Conservation (phyloP, 2,888 invertebrate species). For the Drosophila macrospina region DNA sequence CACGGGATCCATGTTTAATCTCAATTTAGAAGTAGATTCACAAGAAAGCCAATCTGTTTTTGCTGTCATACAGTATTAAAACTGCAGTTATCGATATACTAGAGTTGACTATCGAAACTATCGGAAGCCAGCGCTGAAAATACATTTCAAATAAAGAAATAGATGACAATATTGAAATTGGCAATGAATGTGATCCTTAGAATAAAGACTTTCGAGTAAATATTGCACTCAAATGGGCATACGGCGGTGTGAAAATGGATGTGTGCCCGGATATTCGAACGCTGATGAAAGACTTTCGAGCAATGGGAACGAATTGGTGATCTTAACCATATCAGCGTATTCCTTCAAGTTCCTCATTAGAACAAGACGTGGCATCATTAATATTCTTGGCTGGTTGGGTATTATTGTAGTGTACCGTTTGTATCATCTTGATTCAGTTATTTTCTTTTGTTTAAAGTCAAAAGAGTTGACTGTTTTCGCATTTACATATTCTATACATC, state of each 20-base stretch:
- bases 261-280: neutral
- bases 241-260: neutral
- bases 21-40: neutral
- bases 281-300: conserved; percentile 12
- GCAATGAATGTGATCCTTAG: neutral
- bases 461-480: no score
- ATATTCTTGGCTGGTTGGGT: no score
- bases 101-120: neutral
- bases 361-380: neutral
- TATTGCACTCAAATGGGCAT: neutral
- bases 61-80: no score
- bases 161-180: no score
- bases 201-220: conserved; percentile 32
- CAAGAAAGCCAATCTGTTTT: neutral
- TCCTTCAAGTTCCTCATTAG: neutral
- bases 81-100: neutral
- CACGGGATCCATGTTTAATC: conserved; percentile 17
- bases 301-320: conserved; percentile 38
- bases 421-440: no score
- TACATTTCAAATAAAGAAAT: no score
- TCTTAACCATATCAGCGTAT: neutral
- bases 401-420: no score
- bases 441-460: no score
- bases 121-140: no score
- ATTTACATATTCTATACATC: no score